Evolutionary conservation across 2,113 vertebrate genomes (phyloP), one percentile per base, ranked within the genome.

Genomic region (Microcebus murinus): DNA sequence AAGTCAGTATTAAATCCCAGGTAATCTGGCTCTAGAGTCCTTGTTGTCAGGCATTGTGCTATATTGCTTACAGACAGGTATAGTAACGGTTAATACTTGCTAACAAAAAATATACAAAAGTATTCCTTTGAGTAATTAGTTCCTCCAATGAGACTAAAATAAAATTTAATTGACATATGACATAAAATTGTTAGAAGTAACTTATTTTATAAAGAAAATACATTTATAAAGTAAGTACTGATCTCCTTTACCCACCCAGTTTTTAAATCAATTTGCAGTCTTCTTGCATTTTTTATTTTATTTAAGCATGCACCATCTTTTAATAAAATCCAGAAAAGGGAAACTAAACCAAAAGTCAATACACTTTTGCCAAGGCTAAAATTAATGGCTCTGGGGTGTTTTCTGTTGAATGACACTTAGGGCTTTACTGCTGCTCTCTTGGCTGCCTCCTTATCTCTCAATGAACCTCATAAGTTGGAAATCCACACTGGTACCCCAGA

Each of bases 301-400:
- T 95, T 96, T 94, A 96, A 31, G 90, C 45, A 50, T 68, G 9
- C 39, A 68, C 18, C 52, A 81, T 85, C 59, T 92, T 95, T 87
- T 96, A 97, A 97, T 96, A 81, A 97, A 97, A 98, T 90, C 92
- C 96, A 97, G 93, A 73, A 71, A 95, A 94, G 61, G 5, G 74
- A 96, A 89, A 81, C 52, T 70, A 92, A 94, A 86, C 31, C 31
- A 65, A 92, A 95, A 96, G 71, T 95, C 71, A 77, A 15, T 68
- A 74, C 20, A 82, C 36, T 34, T 97, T 96, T 95, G 87, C 90
- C 85, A 96, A 81, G 85, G 92, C 90, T 92, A 84, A 96, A 90
- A 96, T 96, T 48, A 84, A 95, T 93, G 87, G 39, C 76, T 90
- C 70, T 85, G 85, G 52, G 73, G 31, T 87, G 59, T 96, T 96